These are phyloP conservation scores for Labeo calbasu DNA, from an alignment of 2,797 vertebrate genomes.

Conservation along the genomic window DNA sequence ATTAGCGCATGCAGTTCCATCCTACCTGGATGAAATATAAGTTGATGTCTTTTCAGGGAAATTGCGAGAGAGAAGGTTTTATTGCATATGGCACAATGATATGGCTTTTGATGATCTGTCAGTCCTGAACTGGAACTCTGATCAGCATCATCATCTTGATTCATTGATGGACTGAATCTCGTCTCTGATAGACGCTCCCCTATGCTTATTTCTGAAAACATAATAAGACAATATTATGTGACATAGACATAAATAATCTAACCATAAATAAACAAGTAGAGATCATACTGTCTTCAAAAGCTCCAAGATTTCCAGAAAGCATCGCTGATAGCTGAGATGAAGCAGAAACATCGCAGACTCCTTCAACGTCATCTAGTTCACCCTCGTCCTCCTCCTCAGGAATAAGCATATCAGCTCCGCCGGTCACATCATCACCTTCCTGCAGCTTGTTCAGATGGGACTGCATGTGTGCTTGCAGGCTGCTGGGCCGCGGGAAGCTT, in stretches of 20 bases:
- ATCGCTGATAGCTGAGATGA: not conserved
- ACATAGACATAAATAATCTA: not conserved
- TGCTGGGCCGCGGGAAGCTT: constrained; percentile 51
- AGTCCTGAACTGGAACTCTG: constrained; percentile 17
- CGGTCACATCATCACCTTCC: not conserved
- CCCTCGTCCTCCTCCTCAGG: not conserved
- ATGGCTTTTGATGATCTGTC: constrained; percentile 30
- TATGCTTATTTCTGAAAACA: constrained; percentile 14
- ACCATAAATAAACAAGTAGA: not conserved
- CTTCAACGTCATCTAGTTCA: not conserved
- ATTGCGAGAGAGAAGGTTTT: constrained; percentile 48
- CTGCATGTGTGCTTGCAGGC: constrained; percentile 50
- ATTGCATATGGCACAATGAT: constrained; percentile 38
- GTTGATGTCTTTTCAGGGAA: constrained; percentile 51
- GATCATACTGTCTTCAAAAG: constrained; percentile 10
- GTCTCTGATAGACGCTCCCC: not conserved
- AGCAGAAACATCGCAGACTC: not conserved
- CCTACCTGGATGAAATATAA: constrained; percentile 54
- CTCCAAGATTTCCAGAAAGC: constrained; percentile 11
- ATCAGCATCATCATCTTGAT: not conserved
- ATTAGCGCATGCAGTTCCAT: not conserved
- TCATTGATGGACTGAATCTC: not conserved
- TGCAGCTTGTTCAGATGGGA: constrained; percentile 39
- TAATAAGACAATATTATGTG: not conserved
- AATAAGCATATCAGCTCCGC: not conserved